phyloP scores from a whole-genome alignment of 1,140 invertebrate genomes.

The Drepana arcuata region DNA sequence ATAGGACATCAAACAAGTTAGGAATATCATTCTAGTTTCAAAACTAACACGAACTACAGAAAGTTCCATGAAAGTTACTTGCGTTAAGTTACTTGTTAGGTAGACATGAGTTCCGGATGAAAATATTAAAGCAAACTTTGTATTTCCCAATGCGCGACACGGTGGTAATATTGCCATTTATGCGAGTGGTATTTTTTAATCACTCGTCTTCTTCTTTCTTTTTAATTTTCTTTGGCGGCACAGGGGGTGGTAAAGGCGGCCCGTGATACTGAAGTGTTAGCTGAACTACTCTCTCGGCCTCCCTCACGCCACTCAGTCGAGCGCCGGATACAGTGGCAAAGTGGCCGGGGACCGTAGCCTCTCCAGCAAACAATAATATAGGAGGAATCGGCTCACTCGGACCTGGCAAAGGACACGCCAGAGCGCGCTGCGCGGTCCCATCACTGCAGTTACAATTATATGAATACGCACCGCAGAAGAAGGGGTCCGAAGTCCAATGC shows the following conservation, averaged over 20 bases:
- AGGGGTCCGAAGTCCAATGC: conserved; percentile 76
- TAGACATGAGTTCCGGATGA: conserved; percentile 15
- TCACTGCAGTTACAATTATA: conserved; percentile 71
- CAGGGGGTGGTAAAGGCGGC: conserved; percentile 54
- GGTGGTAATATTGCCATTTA: too few species aligned
- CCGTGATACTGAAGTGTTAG: conserved; percentile 73
- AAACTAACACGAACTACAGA: conserved; percentile 22
- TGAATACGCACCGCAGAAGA: conserved; percentile 77
- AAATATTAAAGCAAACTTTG: conserved; percentile 22
- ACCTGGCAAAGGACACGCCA: conserved; percentile 75
- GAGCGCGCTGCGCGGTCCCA: conserved; percentile 72
- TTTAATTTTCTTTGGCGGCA: not conserved
- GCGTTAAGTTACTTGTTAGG: conserved; percentile 19
- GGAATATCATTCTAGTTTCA: conserved; percentile 21
- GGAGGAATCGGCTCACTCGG: conserved; percentile 62
- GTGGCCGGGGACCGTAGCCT: conserved; percentile 78
- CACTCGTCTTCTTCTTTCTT: not conserved
- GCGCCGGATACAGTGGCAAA: conserved; percentile 82
- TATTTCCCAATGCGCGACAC: conserved; percentile 9
- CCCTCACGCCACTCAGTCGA: conserved; percentile 74
- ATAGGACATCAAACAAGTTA: conserved; percentile 8
- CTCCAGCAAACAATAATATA: conserved; percentile 84
- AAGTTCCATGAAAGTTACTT: conserved; percentile 18
- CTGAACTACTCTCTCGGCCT: conserved; percentile 79
- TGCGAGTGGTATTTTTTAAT: not conserved